Base-by-base conservation (phyloP, 2,888 invertebrate species). In the Drosophila rubida region DNA sequence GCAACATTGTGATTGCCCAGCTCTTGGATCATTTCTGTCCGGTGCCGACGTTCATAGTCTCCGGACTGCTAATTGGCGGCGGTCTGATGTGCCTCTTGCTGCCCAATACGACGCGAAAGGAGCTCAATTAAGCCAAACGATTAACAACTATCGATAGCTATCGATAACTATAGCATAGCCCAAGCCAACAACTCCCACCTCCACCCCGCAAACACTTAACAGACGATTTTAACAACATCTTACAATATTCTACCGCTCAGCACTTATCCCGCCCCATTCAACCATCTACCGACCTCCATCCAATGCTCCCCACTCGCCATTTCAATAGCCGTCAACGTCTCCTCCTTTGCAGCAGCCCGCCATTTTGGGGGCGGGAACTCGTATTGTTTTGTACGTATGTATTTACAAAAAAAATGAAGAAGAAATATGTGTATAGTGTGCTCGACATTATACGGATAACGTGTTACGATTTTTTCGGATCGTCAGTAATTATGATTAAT, bases 11-110 rank as follows among this genome's bases (percentile, higher is more conserved):
- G 64, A 98, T 98, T 87, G 98, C 98, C 25, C 95, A 96, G 69
- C 93, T 98, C 57, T 93, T 98, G 78, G 97, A 97, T 92, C 93
- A 95, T 78, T 96, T 96, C 92, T 98, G 98, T 93, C 97, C 97
- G 35, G 96, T 97, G 70, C 98, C 98, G 54, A 97, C 98, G 77
- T 96, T 98, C 92, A 96, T 97, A 78, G 97, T 98, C 49, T 97
- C 97, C 75, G 94, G 93, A 27, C 94, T 98, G 72, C 94, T 98
- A 74, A 95, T 96, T 82, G 94, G 97, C 87, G 97, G 97, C 90
- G 97, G 97, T 67, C 94, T 98, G 74, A 94, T 96, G 93, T 96
- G 97, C 92, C 94, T 97, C 89, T 94, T 96, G 93, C 93, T 98
- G 92, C 97, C 97, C 88, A 97, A 97, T 93, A 97, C 97, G 90